Evolutionary conservation across 64 coral and sea anemone species (phyloP).

Genomic region (Pocillopora damicornis): DNA sequence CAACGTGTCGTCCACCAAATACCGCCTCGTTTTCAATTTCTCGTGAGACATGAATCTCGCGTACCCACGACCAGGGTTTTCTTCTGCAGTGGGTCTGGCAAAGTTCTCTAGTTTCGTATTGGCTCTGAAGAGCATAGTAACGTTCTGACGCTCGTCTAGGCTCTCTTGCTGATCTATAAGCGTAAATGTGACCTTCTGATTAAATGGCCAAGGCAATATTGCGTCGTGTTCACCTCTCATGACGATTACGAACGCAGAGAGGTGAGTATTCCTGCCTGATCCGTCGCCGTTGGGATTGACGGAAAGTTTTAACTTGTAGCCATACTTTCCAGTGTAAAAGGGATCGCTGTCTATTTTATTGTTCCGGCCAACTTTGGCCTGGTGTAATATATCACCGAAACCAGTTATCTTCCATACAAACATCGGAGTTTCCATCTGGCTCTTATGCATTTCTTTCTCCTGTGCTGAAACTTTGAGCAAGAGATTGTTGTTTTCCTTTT

Average conservation of each 20-base stretch:
- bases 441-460: conserved; percentile 16
- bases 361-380: conserved; percentile 21
- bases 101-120: conserved; percentile 32
- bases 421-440: background rate
- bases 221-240: conserved; percentile 64
- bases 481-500: conserved; percentile 25
- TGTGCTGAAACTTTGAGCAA: conserved; percentile 8
- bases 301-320: conserved; percentile 39
- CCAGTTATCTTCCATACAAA: conserved; percentile 33
- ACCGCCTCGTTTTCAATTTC: conserved; percentile 6
- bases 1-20: conserved; percentile 48
- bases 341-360: conserved; percentile 10
- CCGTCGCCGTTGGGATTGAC: conserved; percentile 51
- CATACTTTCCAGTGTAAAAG: conserved; percentile 50
- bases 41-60: conserved; percentile 52
- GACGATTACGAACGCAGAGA: conserved; percentile 53
- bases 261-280: conserved; percentile 38
- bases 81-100: conserved; percentile 10
- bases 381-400: conserved; percentile 12
- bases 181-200: conserved; percentile 48
- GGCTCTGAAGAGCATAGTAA: conserved; percentile 34
- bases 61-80: conserved; percentile 30
- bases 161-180: conserved; percentile 42
- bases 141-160: conserved; percentile 26
- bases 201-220: conserved; percentile 50